phyloP scores from a whole-genome alignment of 2,888 invertebrate genomes.

The Sepioteuthis lessoniana region DNA sequence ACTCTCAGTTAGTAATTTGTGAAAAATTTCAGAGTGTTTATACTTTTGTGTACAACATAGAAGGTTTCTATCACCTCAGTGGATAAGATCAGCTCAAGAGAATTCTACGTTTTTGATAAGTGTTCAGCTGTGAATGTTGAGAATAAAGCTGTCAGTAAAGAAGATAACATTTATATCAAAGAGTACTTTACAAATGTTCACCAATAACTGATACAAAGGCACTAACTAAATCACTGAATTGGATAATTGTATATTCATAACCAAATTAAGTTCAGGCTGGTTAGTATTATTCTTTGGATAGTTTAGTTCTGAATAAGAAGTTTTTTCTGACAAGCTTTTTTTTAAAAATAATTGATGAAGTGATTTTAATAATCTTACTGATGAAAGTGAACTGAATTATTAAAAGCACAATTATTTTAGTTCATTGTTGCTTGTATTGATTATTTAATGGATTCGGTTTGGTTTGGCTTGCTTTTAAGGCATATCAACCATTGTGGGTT shows the following conservation, averaged over 20 bases:
- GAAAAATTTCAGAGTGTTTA: neutral
- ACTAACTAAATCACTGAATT: neutral
- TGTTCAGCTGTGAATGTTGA: neutral
- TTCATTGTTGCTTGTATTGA: no score
- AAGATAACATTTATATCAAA: neutral
- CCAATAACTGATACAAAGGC: neutral
- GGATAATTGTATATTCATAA: neutral
- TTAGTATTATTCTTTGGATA: no score
- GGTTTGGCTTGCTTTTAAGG: no score
- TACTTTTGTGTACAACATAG: slow-evolving; percentile 33
- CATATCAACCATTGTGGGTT: no score
- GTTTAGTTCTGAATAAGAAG: no score
- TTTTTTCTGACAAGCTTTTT: no score
- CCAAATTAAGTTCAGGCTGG: no score
- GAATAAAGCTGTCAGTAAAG: neutral
- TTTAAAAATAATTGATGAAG: no score
- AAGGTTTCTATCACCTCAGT: neutral
- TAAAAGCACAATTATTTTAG: no score
- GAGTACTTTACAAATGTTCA: neutral
- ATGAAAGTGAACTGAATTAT: no score
- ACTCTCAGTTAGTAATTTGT: neutral
- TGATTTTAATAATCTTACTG: no score
- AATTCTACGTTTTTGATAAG: neutral
- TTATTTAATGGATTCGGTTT: no score
- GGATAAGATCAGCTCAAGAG: neutral